Evolutionary conservation across 2,797 vertebrate genomes (phyloP).

Genomic region (Anomalospiza imberbis): DNA sequence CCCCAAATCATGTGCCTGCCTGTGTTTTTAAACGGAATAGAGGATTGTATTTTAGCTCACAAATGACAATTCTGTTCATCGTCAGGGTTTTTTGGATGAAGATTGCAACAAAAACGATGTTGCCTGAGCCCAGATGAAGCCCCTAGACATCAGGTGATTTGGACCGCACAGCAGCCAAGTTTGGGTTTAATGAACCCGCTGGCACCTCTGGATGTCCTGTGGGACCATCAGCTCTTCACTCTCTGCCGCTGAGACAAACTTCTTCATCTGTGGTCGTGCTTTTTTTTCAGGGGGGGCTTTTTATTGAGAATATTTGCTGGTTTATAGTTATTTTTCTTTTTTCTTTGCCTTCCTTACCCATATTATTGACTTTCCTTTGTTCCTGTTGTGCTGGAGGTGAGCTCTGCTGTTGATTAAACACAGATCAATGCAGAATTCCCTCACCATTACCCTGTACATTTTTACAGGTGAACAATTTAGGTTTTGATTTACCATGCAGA

Average conservation of each 20-base stretch:
- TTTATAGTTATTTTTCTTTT: background rate
- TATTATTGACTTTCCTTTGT: rapidly evolving
- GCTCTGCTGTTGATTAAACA: background rate
- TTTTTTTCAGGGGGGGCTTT: background rate
- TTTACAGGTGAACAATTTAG: background rate
- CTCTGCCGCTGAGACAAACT: background rate
- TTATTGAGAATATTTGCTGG: background rate
- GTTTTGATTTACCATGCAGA: background rate
- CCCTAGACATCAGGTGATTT: background rate
- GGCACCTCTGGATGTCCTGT: background rate
- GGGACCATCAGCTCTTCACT: background rate
- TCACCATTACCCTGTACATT: rapidly evolving
- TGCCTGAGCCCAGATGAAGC: background rate
- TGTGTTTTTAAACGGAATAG: background rate
- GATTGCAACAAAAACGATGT: background rate
- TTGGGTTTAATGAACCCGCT: background rate
- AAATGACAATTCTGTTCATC: background rate
- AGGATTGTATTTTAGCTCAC: background rate
- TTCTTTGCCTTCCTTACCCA: background rate
- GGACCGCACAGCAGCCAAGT: rapidly evolving
- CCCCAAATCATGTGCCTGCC: rapidly evolving
- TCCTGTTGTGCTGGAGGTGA: background rate
- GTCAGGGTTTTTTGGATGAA: background rate
- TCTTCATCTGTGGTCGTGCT: background rate
- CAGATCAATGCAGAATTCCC: background rate